Conservation (phyloP, 2,888 invertebrate genomes). For the Drosophila limbata region DNA sequence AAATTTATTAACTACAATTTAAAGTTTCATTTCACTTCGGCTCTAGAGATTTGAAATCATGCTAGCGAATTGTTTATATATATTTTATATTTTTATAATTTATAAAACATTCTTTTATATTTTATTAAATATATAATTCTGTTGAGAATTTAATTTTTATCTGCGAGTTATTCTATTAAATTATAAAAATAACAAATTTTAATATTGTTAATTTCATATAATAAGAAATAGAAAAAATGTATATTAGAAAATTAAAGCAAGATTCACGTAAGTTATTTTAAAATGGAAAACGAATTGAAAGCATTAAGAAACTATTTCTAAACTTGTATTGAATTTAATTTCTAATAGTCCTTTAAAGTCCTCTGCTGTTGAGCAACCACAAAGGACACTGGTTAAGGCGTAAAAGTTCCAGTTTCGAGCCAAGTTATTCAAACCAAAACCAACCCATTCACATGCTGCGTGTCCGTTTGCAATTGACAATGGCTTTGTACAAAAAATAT, state of each 20-base stretch:
- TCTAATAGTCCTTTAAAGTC: conserved; percentile 1
- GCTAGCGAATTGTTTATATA: not conserved
- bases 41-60: not conserved
- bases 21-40: too few relatives aligned
- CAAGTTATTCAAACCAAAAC: conserved; percentile 33
- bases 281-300: not conserved
- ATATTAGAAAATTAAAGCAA: too few relatives aligned
- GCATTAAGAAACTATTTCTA: not conserved
- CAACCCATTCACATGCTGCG: conserved; percentile 37
- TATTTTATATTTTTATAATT: not conserved
- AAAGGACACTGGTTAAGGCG: conserved; percentile 7
- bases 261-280: too few relatives aligned
- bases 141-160: not conserved
- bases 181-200: too few relatives aligned
- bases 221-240: too few relatives aligned
- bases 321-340: not conserved
- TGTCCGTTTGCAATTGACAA: conserved; percentile 47
- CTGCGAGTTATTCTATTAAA: too few relatives aligned
- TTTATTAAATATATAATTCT: not conserved
- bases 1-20: not conserved
- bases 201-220: too few relatives aligned
- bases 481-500: conserved; percentile 34
- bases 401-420: not conserved
- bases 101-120: not conserved
- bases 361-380: conserved; percentile 3